Conservation (phyloP, 2,888 invertebrate species). For the Deilephila porcellus region DNA sequence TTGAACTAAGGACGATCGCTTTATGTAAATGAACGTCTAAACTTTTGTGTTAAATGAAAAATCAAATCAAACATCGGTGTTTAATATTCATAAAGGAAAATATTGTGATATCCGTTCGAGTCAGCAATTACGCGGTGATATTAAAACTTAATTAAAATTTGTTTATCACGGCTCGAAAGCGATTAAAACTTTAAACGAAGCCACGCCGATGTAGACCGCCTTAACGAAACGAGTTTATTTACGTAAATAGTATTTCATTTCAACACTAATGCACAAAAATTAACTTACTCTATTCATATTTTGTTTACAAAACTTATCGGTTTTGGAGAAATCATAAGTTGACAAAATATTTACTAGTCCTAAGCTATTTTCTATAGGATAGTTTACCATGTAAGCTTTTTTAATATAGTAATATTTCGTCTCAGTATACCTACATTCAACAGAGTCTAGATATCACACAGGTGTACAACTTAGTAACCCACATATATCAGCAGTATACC, state of each 20-base stretch:
- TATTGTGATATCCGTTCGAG: constrained; percentile 77
- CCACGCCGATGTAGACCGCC: constrained; percentile 76
- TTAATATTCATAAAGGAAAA: constrained; percentile 72
- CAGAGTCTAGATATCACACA: too few relatives aligned
- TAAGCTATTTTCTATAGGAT: too few relatives aligned
- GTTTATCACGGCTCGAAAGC: constrained; percentile 83
- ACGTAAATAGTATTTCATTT: constrained; percentile 72
- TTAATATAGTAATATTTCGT: too few relatives aligned
- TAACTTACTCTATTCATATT: constrained; percentile 33
- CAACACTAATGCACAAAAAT: constrained; percentile 49
- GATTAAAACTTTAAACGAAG: constrained; percentile 84
- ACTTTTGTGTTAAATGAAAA: neutral
- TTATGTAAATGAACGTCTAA: neutral
- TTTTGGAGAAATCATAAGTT: too few relatives aligned
- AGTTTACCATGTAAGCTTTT: too few relatives aligned
- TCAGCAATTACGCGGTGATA: constrained; percentile 83
- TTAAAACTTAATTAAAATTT: constrained; percentile 85
- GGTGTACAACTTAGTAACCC: too few relatives aligned
- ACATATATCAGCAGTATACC: too few relatives aligned
- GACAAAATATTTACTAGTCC: too few relatives aligned
- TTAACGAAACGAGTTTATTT: constrained; percentile 79
- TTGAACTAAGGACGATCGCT: neutral
- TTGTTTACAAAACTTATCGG: neutral
- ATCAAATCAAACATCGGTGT: constrained; percentile 30
- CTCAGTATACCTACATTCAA: too few relatives aligned